Evolutionary conservation across 2,888 invertebrate species (phyloP).

Genomic region (Hanleya hanleyi): DNA sequence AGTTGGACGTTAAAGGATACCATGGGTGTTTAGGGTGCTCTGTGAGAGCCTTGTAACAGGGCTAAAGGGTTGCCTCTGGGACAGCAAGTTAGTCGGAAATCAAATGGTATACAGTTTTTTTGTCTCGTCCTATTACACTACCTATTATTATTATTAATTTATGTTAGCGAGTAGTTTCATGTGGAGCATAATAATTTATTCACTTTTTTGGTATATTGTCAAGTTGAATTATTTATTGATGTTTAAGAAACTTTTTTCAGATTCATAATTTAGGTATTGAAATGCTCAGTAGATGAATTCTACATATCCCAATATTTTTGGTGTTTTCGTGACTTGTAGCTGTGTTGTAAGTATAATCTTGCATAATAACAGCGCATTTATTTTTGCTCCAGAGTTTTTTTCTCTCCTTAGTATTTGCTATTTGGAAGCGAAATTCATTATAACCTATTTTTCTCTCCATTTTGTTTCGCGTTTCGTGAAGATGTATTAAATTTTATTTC

Average conservation of each 20-base stretch:
- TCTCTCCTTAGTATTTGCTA: not conserved
- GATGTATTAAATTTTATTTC: no score
- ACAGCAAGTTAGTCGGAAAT: not conserved
- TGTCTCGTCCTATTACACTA: not conserved
- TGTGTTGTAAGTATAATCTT: constrained; percentile 5
- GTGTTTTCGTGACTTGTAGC: not conserved
- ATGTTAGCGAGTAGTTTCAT: not conserved
- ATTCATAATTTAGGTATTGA: not conserved
- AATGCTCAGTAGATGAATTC: constrained; percentile 3
- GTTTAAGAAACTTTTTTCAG: constrained; percentile 7
- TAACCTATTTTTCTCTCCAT: no score
- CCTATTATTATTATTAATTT: constrained; percentile 9
- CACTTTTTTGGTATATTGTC: constrained; percentile 5
- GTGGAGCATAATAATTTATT: constrained; percentile 10
- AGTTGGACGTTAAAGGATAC: no score
- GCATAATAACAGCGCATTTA: not conserved
- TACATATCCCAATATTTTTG: constrained; percentile 7
- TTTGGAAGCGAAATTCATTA: no score
- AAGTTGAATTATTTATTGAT: constrained; percentile 10
- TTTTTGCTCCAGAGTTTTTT: not conserved
- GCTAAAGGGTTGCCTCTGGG: no score
- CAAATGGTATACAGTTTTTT: not conserved
- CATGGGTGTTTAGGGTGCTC: no score
- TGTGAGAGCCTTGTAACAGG: no score
- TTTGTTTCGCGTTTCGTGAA: no score